Evolutionary conservation across 2,113 vertebrate genomes (phyloP), one percentile per base, ranked within the genome.

Genomic region (Alligator mississippiensis): DNA sequence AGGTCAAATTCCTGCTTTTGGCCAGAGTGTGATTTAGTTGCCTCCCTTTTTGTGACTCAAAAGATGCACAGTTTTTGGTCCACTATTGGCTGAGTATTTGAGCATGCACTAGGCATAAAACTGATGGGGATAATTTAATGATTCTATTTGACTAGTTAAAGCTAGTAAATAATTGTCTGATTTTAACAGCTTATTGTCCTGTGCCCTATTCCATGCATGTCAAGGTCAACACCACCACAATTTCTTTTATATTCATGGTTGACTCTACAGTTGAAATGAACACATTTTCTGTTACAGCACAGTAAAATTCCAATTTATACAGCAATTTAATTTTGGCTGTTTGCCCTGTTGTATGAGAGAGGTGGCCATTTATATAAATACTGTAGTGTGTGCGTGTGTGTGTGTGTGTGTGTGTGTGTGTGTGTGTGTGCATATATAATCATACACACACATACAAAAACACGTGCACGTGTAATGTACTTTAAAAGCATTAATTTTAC

Each of bases 1-100:
- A 80, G 86, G 68, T 55, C 28, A 93, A 78, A 91, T 81, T 66
- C 54, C 91, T 94, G 27, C 1, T 84, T 96, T 87, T 96, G 93
- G 93, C 85, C 88, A 55, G 9, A 78, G 15, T 77, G 74, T n/a
- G 70, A 9, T 6, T 59, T 68, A 84, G 62, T 66, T 66, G 68
- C 70, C 61, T 90, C 88, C 85, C 22, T 84, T 87, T 90, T 77
- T 61, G 85, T 85, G 80, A 64, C 55, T 95, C 81, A 92, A 89
- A 64, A 90, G 80, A 82, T 85, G 87, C 91, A 87, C 95, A 96
- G 95, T 92, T 94, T 92, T 75, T 96, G 80, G 90, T 82, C 84
- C 89, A 93, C 74, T 80, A 68, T 34, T 88, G 85, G 93, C 47
- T 47, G 47, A 47, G 47, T 47, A 47, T 47, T 47, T 47, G 93